These are phyloP conservation scores for Luscinia megarhynchos DNA, from an alignment of 2,797 vertebrate species.

Conservation along the genomic window DNA sequence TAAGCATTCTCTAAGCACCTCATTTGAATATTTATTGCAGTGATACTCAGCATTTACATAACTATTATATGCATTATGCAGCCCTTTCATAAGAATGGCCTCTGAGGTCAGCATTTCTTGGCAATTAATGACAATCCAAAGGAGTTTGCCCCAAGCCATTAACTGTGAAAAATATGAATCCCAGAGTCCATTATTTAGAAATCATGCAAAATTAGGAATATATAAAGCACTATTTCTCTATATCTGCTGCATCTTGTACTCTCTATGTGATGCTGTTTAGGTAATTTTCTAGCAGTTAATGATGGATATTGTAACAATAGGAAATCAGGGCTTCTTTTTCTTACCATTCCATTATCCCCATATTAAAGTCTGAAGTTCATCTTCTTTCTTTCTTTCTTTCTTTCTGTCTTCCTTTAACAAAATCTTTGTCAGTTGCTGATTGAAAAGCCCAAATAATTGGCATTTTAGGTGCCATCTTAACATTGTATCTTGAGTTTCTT, in stretches of 20 bases:
- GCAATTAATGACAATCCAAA: constrained; percentile 33
- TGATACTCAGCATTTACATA: constrained; percentile 15
- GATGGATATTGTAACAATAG: constrained; percentile 9
- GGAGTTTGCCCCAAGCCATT: constrained; percentile 9
- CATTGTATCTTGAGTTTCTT: not conserved
- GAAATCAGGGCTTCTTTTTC: constrained; percentile 32
- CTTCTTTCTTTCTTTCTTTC: not conserved
- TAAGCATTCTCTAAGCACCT: not conserved
- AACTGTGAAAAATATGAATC: constrained; percentile 35
- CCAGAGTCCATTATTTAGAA: constrained; percentile 33
- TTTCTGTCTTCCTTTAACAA: not conserved
- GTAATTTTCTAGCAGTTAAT: constrained; percentile 29
- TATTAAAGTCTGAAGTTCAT: constrained; percentile 4
- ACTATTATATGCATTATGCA: not conserved
- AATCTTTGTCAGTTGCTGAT: constrained; percentile 10
- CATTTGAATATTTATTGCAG: constrained; percentile 40
- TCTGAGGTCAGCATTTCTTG: constrained; percentile 36
- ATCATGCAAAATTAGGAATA: constrained; percentile 15
- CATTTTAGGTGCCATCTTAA: not conserved
- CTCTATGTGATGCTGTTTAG: not conserved
- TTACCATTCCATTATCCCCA: not conserved
- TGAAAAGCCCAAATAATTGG: not conserved
- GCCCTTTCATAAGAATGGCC: constrained; percentile 32
- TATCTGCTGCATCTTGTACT: not conserved
- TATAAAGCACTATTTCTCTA: not conserved